Percentiles rank a stretch among this genome's conserved stretches.
Evolutionary conservation across 2,888 invertebrate species (phyloP).

Genomic region (Epirrhoe alternata): DNA sequence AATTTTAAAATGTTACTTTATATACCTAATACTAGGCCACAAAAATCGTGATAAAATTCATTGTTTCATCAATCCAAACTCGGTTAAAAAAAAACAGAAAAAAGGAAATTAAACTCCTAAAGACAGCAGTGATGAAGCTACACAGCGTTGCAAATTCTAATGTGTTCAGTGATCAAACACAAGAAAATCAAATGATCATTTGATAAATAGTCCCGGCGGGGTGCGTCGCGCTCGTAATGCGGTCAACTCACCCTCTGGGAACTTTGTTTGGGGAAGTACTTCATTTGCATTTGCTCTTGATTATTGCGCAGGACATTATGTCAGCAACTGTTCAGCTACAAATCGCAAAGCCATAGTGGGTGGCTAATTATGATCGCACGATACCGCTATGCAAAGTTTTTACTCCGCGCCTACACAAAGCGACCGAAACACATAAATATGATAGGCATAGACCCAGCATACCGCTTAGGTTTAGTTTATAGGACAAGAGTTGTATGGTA

Average conservation of each 20-base stretch:
- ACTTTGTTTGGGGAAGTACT: constrained; percentile 36
- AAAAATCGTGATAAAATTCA: no score
- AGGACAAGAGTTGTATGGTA: no score
- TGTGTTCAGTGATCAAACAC: constrained; percentile 85
- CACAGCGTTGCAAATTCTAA: constrained; percentile 79
- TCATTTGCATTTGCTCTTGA: constrained; percentile 33
- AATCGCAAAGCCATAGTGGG: background rate
- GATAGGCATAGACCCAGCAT: background rate
- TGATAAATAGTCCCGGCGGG: constrained; percentile 82
- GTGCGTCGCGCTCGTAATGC: constrained; percentile 73
- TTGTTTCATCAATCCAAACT: no score
- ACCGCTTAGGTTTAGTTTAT: no score
- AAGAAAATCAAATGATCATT: constrained; percentile 86
- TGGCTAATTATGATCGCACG: background rate
- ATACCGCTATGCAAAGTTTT: background rate
- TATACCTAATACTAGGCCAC: no score
- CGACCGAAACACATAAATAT: background rate
- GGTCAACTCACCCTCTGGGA: constrained; percentile 64
- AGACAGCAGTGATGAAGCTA: constrained; percentile 64
- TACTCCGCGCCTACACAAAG: background rate
- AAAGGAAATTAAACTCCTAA: background rate
- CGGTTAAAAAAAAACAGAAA: background rate
- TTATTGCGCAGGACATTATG: constrained; percentile 23
- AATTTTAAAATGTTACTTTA: no score
- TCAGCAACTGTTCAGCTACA: constrained; percentile 6